These are phyloP conservation scores for Acestrorhynchus altus DNA, from an alignment of 2,797 vertebrate species.

Conservation along the genomic window DNA sequence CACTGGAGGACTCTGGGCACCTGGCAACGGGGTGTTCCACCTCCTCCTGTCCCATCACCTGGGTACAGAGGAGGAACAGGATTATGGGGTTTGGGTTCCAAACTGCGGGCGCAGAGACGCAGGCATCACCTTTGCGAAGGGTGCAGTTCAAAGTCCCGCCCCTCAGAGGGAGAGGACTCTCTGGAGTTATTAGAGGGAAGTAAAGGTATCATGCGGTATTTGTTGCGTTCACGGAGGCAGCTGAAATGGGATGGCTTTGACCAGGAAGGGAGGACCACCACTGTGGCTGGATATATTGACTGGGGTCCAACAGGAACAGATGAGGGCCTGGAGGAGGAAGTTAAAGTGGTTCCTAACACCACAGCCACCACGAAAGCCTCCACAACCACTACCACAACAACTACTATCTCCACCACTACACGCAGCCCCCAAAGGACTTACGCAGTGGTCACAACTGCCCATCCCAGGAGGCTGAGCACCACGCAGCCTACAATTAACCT, in stretches of 20 bases:
- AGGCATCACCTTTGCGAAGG: slow-evolving; percentile 48
- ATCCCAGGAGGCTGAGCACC: slow-evolving; percentile 77
- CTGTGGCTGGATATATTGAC: slow-evolving; percentile 83
- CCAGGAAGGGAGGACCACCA: slow-evolving; percentile 81
- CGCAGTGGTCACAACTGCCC: slow-evolving; percentile 74
- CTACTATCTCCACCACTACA: slow-evolving; percentile 71
- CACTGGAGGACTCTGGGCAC: slow-evolving; percentile 78
- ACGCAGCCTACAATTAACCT: slow-evolving; percentile 72
- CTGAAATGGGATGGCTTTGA: slow-evolving; percentile 78
- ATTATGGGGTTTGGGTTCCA: slow-evolving; percentile 51
- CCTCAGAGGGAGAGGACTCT: slow-evolving; percentile 46
- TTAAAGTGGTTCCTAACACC: slow-evolving; percentile 68
- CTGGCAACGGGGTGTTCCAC: slow-evolving; percentile 70
- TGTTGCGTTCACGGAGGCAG: slow-evolving; percentile 77
- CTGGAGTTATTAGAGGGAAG: slow-evolving; percentile 63
- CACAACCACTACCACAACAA: slow-evolving; percentile 69
- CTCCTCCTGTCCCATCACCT: slow-evolving; percentile 64
- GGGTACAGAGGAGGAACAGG: slow-evolving; percentile 62
- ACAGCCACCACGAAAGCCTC: slow-evolving; percentile 73
- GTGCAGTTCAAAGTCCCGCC: slow-evolving; percentile 35
- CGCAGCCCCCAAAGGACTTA: slow-evolving; percentile 77
- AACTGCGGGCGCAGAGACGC: slow-evolving; percentile 62
- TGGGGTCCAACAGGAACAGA: slow-evolving; percentile 84
- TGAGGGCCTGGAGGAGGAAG: slow-evolving; percentile 70
- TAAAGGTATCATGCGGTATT: slow-evolving; percentile 64